Conservation (phyloP, 2,888 invertebrate genomes). For the Drosophila atroscutellata region DNA sequence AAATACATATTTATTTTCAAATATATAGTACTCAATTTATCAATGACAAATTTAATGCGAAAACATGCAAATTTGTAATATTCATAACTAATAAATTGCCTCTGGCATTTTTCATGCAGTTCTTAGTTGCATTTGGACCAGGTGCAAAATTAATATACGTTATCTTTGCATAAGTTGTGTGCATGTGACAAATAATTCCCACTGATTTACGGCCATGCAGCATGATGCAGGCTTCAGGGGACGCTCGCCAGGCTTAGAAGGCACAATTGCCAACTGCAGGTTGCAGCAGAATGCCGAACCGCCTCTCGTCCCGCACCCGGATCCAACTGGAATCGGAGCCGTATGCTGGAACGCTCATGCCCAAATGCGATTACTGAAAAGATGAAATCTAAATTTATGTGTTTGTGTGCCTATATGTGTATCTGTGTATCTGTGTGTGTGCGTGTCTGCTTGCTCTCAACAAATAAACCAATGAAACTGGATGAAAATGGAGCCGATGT, state of each 20-base stretch:
- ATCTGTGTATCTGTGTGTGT: background rate
- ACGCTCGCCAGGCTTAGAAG: constrained; percentile 48
- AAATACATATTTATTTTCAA: constrained; percentile 59
- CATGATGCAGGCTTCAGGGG: constrained; percentile 26
- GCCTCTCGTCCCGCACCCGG: background rate
- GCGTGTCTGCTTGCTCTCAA: constrained; percentile 6
- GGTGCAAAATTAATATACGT: constrained; percentile 75
- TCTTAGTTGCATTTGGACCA: constrained; percentile 60
- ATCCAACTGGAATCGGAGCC: background rate
- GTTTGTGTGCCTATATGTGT: background rate
- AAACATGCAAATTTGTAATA: constrained; percentile 13
- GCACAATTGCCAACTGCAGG: constrained; percentile 50
- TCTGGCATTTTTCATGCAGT: constrained; percentile 52
- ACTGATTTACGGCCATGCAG: constrained; percentile 65
- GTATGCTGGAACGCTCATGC: constrained; percentile 11
- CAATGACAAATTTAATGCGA: constrained; percentile 21
- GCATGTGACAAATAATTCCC: constrained; percentile 76
- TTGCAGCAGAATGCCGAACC: constrained; percentile 35
- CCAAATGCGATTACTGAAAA: constrained; percentile 68
- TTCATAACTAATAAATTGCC: constrained; percentile 51
- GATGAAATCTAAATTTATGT: constrained; percentile 72
- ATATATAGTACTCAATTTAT: constrained; percentile 39
- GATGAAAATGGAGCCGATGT: constrained; percentile 28
- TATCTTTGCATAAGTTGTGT: constrained; percentile 64
- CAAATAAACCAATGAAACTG: constrained; percentile 29